Evolutionary conservation across 2,797 vertebrate genomes (phyloP).

Genomic region (Danio jaintianensis): DNA sequence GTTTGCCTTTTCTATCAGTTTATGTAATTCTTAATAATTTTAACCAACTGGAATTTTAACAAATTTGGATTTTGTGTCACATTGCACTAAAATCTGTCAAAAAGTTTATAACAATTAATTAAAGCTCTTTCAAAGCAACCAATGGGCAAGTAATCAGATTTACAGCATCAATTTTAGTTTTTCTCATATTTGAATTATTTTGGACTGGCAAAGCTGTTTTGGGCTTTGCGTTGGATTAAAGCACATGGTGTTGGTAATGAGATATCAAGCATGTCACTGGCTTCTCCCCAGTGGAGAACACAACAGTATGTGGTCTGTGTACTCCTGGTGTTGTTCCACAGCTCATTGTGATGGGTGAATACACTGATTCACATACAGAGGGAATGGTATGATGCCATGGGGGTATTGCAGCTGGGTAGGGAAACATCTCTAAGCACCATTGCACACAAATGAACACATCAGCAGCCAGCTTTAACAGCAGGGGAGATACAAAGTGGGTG

Average conservation of each 20-base stretch:
- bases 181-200: background rate
- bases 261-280: slow-evolving; percentile 28
- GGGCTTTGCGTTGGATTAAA: slow-evolving; percentile 15
- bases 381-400: slow-evolving; percentile 56
- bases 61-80: background rate
- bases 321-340: slow-evolving; percentile 22
- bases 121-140: background rate
- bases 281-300: slow-evolving; percentile 12
- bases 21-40: no score
- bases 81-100: background rate
- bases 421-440: slow-evolving; percentile 49
- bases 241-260: slow-evolving; percentile 19
- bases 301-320: slow-evolving; percentile 29
- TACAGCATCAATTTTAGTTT: background rate
- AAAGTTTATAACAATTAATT: background rate
- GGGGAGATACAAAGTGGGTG: slow-evolving; percentile 28
- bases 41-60: no score
- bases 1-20: no score
- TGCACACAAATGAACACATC: slow-evolving; percentile 68
- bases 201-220: slow-evolving; percentile 9
- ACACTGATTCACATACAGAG: slow-evolving; percentile 55
- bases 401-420: slow-evolving; percentile 67
- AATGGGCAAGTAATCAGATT: background rate
- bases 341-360: slow-evolving; percentile 48
- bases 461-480: slow-evolving; percentile 60